Percentiles rank a stretch among this genome's conserved stretches.
phyloP scores from a whole-genome alignment of 2,888 invertebrate genomes.

The Suillia variegata region DNA sequence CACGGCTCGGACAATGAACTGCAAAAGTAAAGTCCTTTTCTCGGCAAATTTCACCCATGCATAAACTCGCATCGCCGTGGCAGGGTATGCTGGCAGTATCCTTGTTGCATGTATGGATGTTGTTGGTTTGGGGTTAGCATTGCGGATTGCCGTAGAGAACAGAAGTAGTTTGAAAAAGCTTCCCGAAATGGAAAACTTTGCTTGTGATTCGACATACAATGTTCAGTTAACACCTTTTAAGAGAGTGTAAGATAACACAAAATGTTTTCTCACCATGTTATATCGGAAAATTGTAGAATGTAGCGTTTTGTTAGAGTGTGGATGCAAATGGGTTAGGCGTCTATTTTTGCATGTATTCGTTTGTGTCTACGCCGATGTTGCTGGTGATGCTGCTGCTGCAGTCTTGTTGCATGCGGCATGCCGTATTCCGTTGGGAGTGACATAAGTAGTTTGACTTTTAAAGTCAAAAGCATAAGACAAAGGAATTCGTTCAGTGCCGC shows the following conservation, averaged over 20 bases:
- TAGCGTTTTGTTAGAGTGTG: not conserved
- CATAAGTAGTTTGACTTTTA: not conserved
- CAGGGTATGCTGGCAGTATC: not conserved
- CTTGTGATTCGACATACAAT: slow-evolving; percentile 1
- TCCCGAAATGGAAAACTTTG: not conserved
- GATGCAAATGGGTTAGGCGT: not conserved
- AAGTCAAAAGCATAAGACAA: not conserved
- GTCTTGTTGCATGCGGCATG: not conserved
- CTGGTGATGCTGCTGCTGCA: not conserved
- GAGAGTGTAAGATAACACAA: slow-evolving; percentile 2
- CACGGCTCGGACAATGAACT: slow-evolving; percentile 2
- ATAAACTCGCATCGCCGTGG: no score
- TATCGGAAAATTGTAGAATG: not conserved
- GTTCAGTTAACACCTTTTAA: slow-evolving; percentile 6
- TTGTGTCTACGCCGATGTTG: no score
- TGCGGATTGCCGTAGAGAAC: no score
- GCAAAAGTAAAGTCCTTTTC: not conserved
- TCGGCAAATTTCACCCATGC: not conserved
- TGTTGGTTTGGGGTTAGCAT: no score
- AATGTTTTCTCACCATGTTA: not conserved
- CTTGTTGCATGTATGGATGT: not conserved
- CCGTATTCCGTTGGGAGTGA: not conserved
- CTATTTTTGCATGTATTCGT: no score
- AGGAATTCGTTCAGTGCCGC: not conserved
- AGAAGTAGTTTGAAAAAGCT: not conserved